Evolutionary conservation across 53 echinoderm and acorn worm genomes (phyloP), one percentile per base, ranked within the genome.

Genomic region (Apostichopus leukothele): DNA sequence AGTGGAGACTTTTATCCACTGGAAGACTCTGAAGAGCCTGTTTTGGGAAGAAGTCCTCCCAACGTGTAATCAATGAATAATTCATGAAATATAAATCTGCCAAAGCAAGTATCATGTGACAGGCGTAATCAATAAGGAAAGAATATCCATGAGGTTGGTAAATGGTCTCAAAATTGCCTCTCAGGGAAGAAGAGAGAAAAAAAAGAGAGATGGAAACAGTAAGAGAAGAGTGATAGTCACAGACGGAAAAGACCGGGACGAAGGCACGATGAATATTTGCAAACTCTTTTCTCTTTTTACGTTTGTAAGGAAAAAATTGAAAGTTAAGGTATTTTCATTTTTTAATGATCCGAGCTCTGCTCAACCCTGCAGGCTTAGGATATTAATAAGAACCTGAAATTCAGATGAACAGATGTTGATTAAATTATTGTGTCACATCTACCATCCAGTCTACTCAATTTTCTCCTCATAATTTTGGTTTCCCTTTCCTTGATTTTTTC

Each of bases 1-100:
- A 71, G 71, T 71, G 71, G 6, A 71, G 18, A 71, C 71, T 71
- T 18, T 16, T 19, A 6, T 18, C 71, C 71, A 16, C 18, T 18
- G 71, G 20, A 71, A 6, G 5, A 14, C 20, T 18, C 71, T 18
- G 71, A 71, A 71, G 71, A n/a, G 71, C 20, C 71, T n/a, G 18
- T 6, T 71, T 71, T 71, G n/a, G 71, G 71, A 71, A 71, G 71
- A 19, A 71, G 18, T 71, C 71, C 71, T 71, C 20, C 20, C 71
- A 19, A 71, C 18, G 71, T 71, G 71, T 16, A 71, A n/a, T 19
- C n/a, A n/a, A 81, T 81, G 81, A 81, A 81, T 81, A 54, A 81
- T 81, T 81, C 81, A 81, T 81, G 54, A 51, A 6, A 7, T 5
- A 39, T 18, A 8, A 21, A 19, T 57, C 81, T 55, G 81, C 51